Conservation (phyloP, 2,797 vertebrate genomes). For the Diglossa cyanea region DNA sequence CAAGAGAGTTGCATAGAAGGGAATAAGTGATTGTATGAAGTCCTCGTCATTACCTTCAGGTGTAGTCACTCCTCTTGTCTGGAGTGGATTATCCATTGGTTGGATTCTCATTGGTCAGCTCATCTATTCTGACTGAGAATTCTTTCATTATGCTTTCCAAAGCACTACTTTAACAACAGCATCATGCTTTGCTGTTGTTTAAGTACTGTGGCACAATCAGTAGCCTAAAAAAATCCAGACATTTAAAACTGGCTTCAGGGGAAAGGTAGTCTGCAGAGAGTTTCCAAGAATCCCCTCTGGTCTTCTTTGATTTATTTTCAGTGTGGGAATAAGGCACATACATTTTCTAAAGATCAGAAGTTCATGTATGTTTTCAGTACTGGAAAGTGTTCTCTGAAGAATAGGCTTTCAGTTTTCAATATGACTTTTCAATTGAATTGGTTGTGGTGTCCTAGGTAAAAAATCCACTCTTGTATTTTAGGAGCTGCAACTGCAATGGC, state of each 20-base stretch:
- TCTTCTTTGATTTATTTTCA: background rate
- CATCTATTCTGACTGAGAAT: background rate
- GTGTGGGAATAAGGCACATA: background rate
- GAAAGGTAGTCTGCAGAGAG: background rate
- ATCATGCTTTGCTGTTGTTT: background rate
- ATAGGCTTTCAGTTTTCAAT: background rate
- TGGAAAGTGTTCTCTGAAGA: background rate
- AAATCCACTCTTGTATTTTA: background rate
- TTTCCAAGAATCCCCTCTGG: background rate
- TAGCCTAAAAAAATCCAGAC: background rate
- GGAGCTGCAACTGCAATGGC: background rate
- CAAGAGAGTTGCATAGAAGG: background rate
- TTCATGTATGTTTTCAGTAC: background rate
- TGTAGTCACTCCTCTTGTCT: background rate
- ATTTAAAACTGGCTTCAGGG: background rate
- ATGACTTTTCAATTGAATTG: background rate
- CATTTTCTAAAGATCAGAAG: constrained; percentile 4
- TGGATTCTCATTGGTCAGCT: background rate
- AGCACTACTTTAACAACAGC: background rate
- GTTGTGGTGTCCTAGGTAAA: background rate
- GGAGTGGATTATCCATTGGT: background rate
- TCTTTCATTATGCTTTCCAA: background rate
- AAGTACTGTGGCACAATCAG: background rate
- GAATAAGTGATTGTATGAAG: background rate
- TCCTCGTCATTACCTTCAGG: background rate